These are phyloP conservation scores for Noctilio leporinus DNA, from an alignment of 2,113 vertebrate genomes.

Conservation along the genomic window DNA sequence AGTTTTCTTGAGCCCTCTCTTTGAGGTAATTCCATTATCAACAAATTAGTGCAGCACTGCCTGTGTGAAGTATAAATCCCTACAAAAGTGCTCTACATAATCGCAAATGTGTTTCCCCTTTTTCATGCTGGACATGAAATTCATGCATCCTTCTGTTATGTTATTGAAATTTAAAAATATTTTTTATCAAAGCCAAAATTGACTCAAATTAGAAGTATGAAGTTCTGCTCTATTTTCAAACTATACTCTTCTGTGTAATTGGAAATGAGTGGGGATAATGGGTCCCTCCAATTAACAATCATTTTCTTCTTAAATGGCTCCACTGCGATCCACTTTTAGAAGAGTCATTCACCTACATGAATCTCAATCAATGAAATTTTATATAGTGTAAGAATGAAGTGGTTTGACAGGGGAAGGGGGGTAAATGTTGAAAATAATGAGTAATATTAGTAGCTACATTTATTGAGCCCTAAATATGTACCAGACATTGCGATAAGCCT, in stretches of 20 bases:
- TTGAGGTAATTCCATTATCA: neutral
- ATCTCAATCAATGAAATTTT: neutral
- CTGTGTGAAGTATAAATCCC: no score
- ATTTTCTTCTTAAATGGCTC: neutral
- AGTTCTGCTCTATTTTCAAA: neutral
- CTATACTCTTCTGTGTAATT: neutral
- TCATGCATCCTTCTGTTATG: neutral
- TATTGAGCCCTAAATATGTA: neutral
- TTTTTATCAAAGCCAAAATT: neutral
- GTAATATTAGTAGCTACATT: neutral
- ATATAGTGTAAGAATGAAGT: neutral
- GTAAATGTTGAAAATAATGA: neutral
- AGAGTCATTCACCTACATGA: neutral
- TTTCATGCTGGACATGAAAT: neutral
- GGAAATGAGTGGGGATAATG: neutral
- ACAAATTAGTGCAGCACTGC: neutral
- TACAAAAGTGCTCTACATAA: neutral
- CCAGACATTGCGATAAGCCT: neutral
- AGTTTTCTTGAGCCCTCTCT: neutral
- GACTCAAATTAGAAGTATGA: neutral
- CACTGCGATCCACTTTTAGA: neutral
- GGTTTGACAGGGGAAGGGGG: neutral
- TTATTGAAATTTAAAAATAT: neutral
- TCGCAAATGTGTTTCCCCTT: neutral
- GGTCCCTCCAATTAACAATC: neutral